Base-by-base conservation (phyloP, 30 jellyfish, hydroid and myxozoan species). In the Mastigias papua region DNA sequence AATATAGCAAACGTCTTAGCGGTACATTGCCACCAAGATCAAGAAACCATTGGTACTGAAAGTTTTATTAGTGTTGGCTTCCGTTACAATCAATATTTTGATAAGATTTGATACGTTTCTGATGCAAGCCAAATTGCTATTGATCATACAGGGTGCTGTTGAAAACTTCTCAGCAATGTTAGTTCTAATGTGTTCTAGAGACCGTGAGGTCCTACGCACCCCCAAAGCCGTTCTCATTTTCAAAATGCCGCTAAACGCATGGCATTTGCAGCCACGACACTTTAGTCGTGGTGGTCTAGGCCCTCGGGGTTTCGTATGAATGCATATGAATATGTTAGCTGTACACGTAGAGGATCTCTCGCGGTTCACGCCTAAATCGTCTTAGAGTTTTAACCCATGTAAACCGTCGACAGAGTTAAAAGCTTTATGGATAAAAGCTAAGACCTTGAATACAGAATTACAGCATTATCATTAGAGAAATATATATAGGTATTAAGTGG, bases 391-490 rank as follows among this genome's bases (percentile, higher is more conserved):
- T 21, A 51, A 72, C 48, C 69, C 13, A 17, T 25, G 21, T 28
- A 69, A 69, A 69, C 27, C 68, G 66, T 34, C 48, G 66, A 72
- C 66, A 25, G 83, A 37, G 64, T 72, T 72, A 72, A 72, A 46
- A 25, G 83, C 34, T 37, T n/a, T 27, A 48, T 25, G 49, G 83
- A 72, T 42, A 10, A 51, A 30, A 21, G 37, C 34, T 72, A 33
- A 10, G 66, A 34, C 10, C 64, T 20, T 63, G 35, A 72, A 34
- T 19, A 34, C 34, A 22, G 83, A 48, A 27, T 10, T 72, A 19
- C 48, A 72, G 83, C 42, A 72, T 72, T 72, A 72, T 72, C 83
- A 72, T 72, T 72, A 72, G 34, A 34, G 68, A 72, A 72, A 72
- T 72, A 42, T 46, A 22, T 34, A 21, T 1, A 34, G 64, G 83